phyloP scores from a whole-genome alignment of 2,113 vertebrate species.

The Calidris pygmaea region DNA sequence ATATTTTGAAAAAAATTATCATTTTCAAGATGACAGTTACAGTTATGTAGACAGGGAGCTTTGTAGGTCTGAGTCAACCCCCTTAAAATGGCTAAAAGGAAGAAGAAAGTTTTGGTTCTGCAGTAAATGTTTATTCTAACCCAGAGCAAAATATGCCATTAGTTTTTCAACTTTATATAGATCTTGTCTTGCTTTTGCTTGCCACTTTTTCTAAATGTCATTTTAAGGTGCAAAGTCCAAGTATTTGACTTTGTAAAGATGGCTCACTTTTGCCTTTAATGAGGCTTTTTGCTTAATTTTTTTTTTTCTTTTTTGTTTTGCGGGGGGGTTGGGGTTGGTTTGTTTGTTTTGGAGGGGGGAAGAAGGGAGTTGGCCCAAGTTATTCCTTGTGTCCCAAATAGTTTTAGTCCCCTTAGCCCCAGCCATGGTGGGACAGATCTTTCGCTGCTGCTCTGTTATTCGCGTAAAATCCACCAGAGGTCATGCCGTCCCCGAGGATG shows the following conservation, averaged over 20 bases:
- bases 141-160: neutral
- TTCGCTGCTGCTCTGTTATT: neutral
- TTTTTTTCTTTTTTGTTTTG: too few species aligned
- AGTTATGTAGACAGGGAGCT: neutral
- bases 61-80: neutral
- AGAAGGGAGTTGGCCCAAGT: neutral
- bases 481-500: slow-evolving; percentile 15
- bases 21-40: neutral
- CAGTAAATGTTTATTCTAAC: neutral
- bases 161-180: neutral
- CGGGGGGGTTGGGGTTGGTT: neutral
- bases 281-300: neutral
- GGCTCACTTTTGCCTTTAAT: neutral
- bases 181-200: neutral
- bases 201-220: neutral
- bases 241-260: neutral
- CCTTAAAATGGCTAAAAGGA: neutral
- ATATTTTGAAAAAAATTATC: neutral
- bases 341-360: too few species aligned
- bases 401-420: neutral
- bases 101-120: neutral
- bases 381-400: accelerated
- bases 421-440: neutral
- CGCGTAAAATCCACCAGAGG: neutral
- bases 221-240: neutral